Conservation (phyloP, 2,888 invertebrate species). For the Ichneumoninae sp. region DNA sequence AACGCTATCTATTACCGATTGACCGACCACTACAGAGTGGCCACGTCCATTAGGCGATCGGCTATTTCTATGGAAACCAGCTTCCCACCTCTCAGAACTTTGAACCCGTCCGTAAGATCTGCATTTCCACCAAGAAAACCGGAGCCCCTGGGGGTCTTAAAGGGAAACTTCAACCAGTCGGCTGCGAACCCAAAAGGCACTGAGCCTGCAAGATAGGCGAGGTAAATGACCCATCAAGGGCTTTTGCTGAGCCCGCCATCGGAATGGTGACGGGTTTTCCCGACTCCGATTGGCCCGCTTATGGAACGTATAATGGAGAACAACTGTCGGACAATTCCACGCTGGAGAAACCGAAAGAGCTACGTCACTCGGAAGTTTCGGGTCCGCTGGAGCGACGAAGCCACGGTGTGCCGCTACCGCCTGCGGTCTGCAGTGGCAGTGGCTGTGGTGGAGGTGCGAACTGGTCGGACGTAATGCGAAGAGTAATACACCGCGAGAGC, state of each 20-base stretch:
- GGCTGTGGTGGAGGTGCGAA: conserved; percentile 49
- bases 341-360: conserved; percentile 16
- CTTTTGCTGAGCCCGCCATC: neutral
- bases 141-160: neutral
- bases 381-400: conserved; percentile 30
- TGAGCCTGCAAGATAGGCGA: neutral
- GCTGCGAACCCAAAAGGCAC: neutral
- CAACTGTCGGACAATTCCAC: neutral
- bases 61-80: neutral
- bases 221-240: neutral
- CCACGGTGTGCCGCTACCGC: conserved; percentile 33
- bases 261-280: neutral
- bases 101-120: neutral
- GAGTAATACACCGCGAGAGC: conserved; percentile 58
- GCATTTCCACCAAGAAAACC: neutral
- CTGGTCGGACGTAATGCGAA: conserved; percentile 55
- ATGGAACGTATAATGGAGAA: neutral
- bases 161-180: neutral
- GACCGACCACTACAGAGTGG: neutral
- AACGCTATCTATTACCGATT: too few species aligned
- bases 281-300: neutral
- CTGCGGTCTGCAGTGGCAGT: conserved; percentile 35
- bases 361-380: conserved; percentile 30
- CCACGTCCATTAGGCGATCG: conserved; percentile 3
- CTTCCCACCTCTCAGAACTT: neutral